A percentile compares a stretch with the other conserved stretches of the same genome.
Evolutionary conservation across 1,140 invertebrate species (phyloP).

Genomic region (Prorops nasuta): DNA sequence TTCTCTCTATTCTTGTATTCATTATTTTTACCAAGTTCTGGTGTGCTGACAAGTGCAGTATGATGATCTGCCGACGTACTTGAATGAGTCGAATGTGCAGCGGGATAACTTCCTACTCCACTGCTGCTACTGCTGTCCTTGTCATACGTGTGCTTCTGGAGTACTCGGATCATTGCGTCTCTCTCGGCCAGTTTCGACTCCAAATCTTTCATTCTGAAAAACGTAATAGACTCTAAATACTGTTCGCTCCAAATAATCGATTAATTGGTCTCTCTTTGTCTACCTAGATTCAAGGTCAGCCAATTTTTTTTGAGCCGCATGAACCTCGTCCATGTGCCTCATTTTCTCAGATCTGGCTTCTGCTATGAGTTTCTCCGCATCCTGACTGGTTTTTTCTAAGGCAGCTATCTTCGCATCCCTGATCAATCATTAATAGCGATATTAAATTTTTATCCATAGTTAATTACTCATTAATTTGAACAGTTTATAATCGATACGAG

Average conservation of each 20-base stretch:
- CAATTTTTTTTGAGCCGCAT: constrained; percentile 78
- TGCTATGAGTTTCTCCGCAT: constrained; percentile 83
- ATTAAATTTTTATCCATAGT: constrained; percentile 3
- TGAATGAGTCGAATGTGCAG: constrained; percentile 53
- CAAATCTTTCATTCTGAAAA: constrained; percentile 75
- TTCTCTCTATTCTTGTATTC: no score
- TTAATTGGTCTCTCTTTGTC: constrained; percentile 5
- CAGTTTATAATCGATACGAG: not conserved
- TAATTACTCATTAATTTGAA: not conserved
- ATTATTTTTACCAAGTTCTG: constrained; percentile 46
- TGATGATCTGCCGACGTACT: constrained; percentile 53
- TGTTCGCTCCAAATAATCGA: not conserved
- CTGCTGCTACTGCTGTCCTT: constrained; percentile 62
- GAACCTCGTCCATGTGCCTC: constrained; percentile 82
- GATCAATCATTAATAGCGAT: constrained; percentile 17
- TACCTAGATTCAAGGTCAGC: constrained; percentile 80
- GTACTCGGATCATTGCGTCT: constrained; percentile 86
- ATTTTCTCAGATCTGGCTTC: constrained; percentile 84
- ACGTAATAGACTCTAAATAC: constrained; percentile 4
- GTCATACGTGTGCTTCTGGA: constrained; percentile 77
- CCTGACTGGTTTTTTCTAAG: constrained; percentile 79
- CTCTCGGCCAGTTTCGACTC: constrained; percentile 85
- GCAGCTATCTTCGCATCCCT: constrained; percentile 86
- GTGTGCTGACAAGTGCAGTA: constrained; percentile 46
- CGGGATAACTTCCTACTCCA: constrained; percentile 52